A percentile compares a stretch with the other conserved stretches of the same genome.
Conservation (phyloP, 2,113 vertebrate species). For the Helogale parvula region DNA sequence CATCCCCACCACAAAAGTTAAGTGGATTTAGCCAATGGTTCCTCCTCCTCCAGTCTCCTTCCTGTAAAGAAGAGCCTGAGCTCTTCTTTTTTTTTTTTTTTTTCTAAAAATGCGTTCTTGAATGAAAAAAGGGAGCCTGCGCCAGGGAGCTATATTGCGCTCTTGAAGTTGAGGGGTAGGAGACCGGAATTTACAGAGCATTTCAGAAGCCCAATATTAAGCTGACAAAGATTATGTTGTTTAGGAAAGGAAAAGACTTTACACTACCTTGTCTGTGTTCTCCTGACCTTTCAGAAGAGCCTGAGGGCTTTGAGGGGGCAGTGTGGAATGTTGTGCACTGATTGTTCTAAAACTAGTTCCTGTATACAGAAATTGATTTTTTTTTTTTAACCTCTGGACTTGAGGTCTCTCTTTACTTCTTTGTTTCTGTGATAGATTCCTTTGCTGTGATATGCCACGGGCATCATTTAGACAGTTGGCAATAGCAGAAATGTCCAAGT, state of each 20-base stretch:
- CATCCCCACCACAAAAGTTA: neutral
- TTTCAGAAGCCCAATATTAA: slow-evolving; percentile 34
- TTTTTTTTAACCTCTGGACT: neutral
- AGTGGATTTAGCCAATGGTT: neutral
- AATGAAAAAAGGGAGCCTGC: neutral
- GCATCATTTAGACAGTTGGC: neutral
- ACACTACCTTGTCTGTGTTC: slow-evolving; percentile 20
- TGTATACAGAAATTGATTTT: neutral
- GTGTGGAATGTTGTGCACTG: neutral
- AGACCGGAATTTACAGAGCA: slow-evolving; percentile 5
- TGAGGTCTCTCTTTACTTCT: slow-evolving; percentile 14
- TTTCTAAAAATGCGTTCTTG: neutral
- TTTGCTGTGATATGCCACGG: neutral
- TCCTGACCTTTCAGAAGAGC: slow-evolving; percentile 33
- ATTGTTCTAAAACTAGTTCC: slow-evolving; percentile 39
- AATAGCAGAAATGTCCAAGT: neutral
- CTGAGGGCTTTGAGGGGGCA: neutral
- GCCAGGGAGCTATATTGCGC: neutral
- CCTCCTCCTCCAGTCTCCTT: neutral
- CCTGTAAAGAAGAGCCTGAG: neutral
- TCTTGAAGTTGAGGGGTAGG: neutral
- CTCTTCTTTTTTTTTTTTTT: neutral
- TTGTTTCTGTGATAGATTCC: neutral
- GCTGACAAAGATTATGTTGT: slow-evolving; percentile 58
- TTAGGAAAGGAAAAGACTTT: slow-evolving; percentile 36